phyloP scores from a whole-genome alignment of 23 tunicate genomes.

The Styela plicata region DNA sequence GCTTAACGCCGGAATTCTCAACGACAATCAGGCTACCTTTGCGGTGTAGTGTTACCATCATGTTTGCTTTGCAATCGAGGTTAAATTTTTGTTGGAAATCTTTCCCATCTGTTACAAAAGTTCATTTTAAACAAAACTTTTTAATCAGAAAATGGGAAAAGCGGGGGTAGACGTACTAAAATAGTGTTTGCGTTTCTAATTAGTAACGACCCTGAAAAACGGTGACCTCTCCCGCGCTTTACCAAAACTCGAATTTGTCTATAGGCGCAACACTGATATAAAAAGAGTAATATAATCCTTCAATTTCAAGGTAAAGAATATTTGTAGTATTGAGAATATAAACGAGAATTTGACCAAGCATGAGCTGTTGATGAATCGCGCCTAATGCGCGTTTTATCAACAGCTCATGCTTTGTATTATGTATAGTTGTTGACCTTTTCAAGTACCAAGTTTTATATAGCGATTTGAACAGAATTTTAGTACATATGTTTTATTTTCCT shows the following conservation, averaged over 20 bases:
- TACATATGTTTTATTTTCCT: too few species aligned
- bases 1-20: slow-evolving; percentile 21
- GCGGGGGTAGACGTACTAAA: background rate
- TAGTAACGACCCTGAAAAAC: background rate
- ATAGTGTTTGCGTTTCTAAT: slow-evolving; percentile 1
- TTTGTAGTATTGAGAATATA: too few species aligned
- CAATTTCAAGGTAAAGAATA: too few species aligned
- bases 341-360: too few species aligned
- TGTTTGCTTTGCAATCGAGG: slow-evolving; percentile 24
- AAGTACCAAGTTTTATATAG: too few species aligned
- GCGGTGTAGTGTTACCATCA: slow-evolving; percentile 20
- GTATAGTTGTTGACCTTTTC: too few species aligned
- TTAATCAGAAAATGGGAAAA: background rate
- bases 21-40: slow-evolving; percentile 15
- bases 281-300: too few species aligned
- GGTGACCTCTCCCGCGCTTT: background rate
- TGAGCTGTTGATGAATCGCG: too few species aligned
- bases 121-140: background rate
- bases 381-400: too few species aligned
- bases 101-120: background rate
- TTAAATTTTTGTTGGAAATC: background rate
- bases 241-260: background rate
- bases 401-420: too few species aligned
- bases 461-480: too few species aligned
- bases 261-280: background rate